Percentiles rank a stretch among this genome's conserved stretches.
These are phyloP conservation scores for Sparus aurata DNA, from an alignment of 2,797 vertebrate genomes.

Conservation along the genomic window DNA sequence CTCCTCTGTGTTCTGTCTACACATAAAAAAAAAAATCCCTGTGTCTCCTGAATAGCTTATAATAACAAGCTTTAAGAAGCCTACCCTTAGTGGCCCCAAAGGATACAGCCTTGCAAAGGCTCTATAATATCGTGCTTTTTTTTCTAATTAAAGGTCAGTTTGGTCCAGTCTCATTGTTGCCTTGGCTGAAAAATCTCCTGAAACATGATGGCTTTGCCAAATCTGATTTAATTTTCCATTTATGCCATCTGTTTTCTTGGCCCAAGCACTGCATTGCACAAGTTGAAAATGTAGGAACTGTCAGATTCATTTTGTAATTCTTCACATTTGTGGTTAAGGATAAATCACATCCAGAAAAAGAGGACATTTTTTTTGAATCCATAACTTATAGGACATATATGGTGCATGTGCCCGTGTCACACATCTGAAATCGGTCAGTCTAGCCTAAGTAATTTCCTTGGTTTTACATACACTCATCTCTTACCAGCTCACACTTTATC, in stretches of 20 bases:
- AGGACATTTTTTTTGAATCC: too few species aligned
- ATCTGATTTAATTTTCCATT: conserved; percentile 84
- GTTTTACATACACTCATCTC: conserved; percentile 52
- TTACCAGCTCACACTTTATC: conserved; percentile 59
- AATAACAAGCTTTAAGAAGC: conserved; percentile 88
- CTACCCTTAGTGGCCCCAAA: conserved; percentile 81
- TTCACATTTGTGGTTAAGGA: conserved; percentile 29
- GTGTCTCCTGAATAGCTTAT: conserved; percentile 87
- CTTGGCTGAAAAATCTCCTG: conserved; percentile 74
- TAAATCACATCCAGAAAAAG: not conserved
- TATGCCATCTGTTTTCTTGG: conserved; percentile 83
- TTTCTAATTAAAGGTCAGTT: conserved; percentile 89
- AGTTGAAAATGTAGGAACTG: conserved; percentile 67
- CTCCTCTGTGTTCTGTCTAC: conserved; percentile 73
- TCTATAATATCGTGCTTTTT: conserved; percentile 84
- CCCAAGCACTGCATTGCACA: conserved; percentile 58
- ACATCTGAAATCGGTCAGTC: conserved; percentile 12
- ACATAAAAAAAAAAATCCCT: conserved; percentile 81
- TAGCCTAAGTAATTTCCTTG: conserved; percentile 28
- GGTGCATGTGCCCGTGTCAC: not conserved
- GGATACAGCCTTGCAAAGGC: conserved; percentile 75
- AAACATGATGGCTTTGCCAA: conserved; percentile 81
- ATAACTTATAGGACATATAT: conserved; percentile 5
- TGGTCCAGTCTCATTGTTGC: conserved; percentile 80
- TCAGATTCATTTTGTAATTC: conserved; percentile 46